phyloP scores from a whole-genome alignment of 2,113 vertebrate species.

The Tapirus terrestris region DNA sequence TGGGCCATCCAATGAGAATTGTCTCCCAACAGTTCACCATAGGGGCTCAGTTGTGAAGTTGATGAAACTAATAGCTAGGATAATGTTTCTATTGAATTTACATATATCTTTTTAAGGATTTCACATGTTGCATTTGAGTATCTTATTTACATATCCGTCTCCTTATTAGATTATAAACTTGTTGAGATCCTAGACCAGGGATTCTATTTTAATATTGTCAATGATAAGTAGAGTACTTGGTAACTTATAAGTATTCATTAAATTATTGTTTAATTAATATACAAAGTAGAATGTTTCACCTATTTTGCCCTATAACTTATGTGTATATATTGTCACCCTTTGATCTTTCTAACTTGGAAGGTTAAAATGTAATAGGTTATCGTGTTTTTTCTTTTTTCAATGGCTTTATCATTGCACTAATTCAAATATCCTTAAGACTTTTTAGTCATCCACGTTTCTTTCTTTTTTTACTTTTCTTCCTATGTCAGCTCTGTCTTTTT shows the following conservation, averaged over 20 bases:
- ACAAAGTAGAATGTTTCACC: not conserved
- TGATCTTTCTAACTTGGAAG: not conserved
- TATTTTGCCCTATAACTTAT: not conserved
- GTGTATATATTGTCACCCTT: not conserved
- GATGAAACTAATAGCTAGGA: not conserved
- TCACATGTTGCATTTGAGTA: not conserved
- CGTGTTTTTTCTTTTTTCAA: slow-evolving; percentile 73
- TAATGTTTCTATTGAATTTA: not conserved
- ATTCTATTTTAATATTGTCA: not conserved
- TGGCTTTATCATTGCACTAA: slow-evolving; percentile 64
- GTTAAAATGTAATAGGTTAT: slow-evolving; percentile 62
- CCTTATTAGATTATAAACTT: not conserved
- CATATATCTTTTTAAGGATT: not conserved
- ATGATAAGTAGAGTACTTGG: not conserved
- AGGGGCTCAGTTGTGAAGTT: not conserved
- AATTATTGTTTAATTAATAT: not conserved
- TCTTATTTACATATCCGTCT: not conserved
- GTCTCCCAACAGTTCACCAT: not conserved
- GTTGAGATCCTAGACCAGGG: not conserved
- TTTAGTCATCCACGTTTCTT: slow-evolving; percentile 71
- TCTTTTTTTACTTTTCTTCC: slow-evolving; percentile 78
- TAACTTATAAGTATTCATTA: not conserved
- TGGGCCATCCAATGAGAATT: not conserved
- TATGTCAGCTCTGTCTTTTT: slow-evolving; percentile 60
- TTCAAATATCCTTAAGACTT: slow-evolving; percentile 73